These are phyloP conservation scores for Tethea ocularis DNA, from an alignment of 2,888 invertebrate genomes.

Conservation along the genomic window DNA sequence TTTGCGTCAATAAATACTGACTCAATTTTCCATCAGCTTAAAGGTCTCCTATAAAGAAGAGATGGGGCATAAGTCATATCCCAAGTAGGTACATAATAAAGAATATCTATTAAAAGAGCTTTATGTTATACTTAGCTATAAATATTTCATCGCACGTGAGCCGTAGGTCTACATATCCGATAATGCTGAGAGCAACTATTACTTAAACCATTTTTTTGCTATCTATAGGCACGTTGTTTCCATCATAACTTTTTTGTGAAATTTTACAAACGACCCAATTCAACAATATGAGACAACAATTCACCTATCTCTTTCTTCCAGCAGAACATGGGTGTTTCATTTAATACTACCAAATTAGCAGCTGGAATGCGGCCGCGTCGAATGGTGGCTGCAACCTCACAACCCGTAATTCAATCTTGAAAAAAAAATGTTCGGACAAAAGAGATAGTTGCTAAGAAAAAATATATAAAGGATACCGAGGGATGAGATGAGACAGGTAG, in stretches of 20 bases:
- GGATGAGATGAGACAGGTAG: conserved; percentile 79
- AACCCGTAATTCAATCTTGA: conserved; percentile 74
- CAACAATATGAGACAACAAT: conserved; percentile 22
- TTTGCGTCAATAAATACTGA: too few relatives aligned
- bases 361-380: conserved; percentile 74
- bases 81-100: background rate
- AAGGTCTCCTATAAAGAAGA: too few relatives aligned
- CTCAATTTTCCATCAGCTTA: too few relatives aligned
- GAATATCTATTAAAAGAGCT: too few relatives aligned
- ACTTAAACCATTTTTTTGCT: conserved; percentile 18
- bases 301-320: conserved; percentile 32
- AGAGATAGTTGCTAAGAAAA: conserved; percentile 58
- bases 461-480: conserved; percentile 63
- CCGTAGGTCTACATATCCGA: conserved; percentile 10
- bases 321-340: conserved; percentile 46
- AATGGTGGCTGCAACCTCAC: conserved; percentile 75
- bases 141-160: too few relatives aligned
- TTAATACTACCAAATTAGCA: conserved; percentile 71
- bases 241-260: conserved; percentile 27
- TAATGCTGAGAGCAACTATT: conserved; percentile 15
- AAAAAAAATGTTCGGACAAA: conserved; percentile 60
- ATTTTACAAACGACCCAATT: conserved; percentile 35
- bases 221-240: conserved; percentile 22
- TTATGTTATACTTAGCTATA: too few relatives aligned
- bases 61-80: background rate